These are phyloP conservation scores for Pterostichus madidus DNA, from an alignment of 2,888 invertebrate species.

Conservation along the genomic window DNA sequence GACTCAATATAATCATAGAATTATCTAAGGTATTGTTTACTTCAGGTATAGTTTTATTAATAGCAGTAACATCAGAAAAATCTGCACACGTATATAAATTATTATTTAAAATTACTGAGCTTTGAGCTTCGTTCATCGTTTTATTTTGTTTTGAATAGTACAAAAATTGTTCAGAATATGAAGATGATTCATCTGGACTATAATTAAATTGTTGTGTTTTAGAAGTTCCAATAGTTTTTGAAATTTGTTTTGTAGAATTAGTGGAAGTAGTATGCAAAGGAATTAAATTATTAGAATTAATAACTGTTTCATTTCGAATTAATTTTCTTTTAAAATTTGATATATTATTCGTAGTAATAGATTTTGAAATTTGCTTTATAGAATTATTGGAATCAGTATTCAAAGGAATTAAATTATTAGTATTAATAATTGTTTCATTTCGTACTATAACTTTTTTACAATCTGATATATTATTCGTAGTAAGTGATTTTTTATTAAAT, in stretches of 20 bases:
- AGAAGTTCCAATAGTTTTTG: neutral
- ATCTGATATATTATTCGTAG: neutral
- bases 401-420: neutral
- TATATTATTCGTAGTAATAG: neutral
- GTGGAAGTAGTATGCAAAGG: no score
- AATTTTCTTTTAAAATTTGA: neutral
- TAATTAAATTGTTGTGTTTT: conserved; percentile 29
- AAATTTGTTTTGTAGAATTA: neutral
- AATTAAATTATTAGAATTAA: neutral
- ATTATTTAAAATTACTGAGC: no score
- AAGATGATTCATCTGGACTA: conserved; percentile 17
- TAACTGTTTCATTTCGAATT: neutral
- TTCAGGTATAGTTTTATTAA: no score
- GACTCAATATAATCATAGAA: no score
- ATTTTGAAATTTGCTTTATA: neutral
- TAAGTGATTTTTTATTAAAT: neutral
- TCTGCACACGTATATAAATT: no score
- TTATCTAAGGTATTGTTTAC: no score
- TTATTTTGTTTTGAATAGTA: conserved; percentile 24
- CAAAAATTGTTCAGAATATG: conserved; percentile 39
- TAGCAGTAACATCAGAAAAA: no score
- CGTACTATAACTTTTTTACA: neutral
- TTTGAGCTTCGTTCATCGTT: neutral
- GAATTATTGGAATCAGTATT: no score
- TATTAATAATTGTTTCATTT: neutral